Evolutionary conservation across 2,888 invertebrate species (phyloP), one percentile per base, ranked within the genome.

Genomic region (Eilema depressum): DNA sequence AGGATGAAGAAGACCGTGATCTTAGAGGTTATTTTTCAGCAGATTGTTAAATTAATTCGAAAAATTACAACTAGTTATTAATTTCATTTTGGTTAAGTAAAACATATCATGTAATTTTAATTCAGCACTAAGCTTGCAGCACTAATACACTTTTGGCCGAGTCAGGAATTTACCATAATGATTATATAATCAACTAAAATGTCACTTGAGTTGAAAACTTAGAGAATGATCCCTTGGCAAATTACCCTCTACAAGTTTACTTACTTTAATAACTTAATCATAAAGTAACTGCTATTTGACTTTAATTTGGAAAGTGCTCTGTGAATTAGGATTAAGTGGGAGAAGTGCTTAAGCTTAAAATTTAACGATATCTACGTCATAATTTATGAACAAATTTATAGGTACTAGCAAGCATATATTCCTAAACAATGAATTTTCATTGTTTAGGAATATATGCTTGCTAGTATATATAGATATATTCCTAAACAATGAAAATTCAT

Each of bases 181-280:
- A 77, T 80, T 82, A 80, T 76, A 79, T 72, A 72, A 66, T 75
- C 70, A 74, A 81, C 70, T 75, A 70, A 80, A 76, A 78, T 77
- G 73, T 84, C 78, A 78, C 69, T 75, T 62, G 62, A 76, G 68
- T 74, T 68, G 67, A 72, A 65, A 81, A 83, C 78, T 83, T 77
- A 66, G 59, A 30, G 30, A 67, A 61, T 23, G 33, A 61, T 41
- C 25, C 62, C 68, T 71, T 64, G 62, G 57, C 69, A 71, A 80
- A 75, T 77, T 77, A 70, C 70, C 70, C 73, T 75, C 69, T 75
- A 75, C 56, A 65, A 56, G 23, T 30, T 47, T 56, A 17, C 56
- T 23, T 56, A 41, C 63, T 63, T 53, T 53, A 53, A 53, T 53
- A 53, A 53, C 53, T 63, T 63, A 30, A 64, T 53, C 28, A 64